Percentiles rank a stretch among this genome's conserved stretches.
Evolutionary conservation across 1,140 invertebrate genomes (phyloP).

Genomic region (Caenorhabditis remanei): DNA sequence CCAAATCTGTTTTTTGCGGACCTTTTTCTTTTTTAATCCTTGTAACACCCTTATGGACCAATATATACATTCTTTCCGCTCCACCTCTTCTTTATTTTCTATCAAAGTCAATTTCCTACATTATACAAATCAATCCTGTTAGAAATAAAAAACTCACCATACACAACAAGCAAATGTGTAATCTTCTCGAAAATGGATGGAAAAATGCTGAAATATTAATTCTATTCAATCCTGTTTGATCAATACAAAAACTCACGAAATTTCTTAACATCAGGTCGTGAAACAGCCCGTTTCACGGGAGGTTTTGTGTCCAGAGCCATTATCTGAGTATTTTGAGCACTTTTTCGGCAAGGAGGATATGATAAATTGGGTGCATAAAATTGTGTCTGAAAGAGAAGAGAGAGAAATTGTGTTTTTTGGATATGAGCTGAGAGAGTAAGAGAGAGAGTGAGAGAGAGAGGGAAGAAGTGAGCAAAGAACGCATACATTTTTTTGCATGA

Average conservation of each 20-base stretch:
- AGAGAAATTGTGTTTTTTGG: neutral
- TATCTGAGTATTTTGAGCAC: slow-evolving; percentile 16
- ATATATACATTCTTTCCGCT: too few relatives aligned
- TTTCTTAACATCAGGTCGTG: slow-evolving; percentile 10
- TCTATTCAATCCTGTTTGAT: neutral
- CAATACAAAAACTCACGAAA: slow-evolving; percentile 13
- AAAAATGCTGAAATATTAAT: slow-evolving; percentile 61
- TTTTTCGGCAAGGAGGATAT: slow-evolving; percentile 29
- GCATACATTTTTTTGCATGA: slow-evolving; percentile 15
- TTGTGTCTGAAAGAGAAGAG: neutral
- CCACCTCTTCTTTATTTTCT: too few relatives aligned
- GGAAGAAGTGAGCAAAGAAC: slow-evolving; percentile 31
- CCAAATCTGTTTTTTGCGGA: too few relatives aligned
- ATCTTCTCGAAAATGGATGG: slow-evolving; percentile 67
- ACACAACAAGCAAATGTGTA: slow-evolving; percentile 67
- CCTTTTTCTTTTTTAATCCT: too few relatives aligned
- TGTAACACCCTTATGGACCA: too few relatives aligned
- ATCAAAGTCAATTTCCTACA: neutral
- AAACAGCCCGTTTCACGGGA: neutral
- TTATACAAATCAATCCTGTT: too few relatives aligned
- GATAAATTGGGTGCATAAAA: slow-evolving; percentile 7
- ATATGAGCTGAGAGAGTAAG: neutral
- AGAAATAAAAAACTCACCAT: slow-evolving; percentile 63
- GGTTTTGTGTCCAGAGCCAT: slow-evolving; percentile 5
- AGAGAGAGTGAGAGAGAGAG: neutral